Percentiles rank a stretch among this genome's conserved stretches.
Evolutionary conservation across 2,797 vertebrate species (phyloP).

Genomic region (Lacerta viridis): DNA sequence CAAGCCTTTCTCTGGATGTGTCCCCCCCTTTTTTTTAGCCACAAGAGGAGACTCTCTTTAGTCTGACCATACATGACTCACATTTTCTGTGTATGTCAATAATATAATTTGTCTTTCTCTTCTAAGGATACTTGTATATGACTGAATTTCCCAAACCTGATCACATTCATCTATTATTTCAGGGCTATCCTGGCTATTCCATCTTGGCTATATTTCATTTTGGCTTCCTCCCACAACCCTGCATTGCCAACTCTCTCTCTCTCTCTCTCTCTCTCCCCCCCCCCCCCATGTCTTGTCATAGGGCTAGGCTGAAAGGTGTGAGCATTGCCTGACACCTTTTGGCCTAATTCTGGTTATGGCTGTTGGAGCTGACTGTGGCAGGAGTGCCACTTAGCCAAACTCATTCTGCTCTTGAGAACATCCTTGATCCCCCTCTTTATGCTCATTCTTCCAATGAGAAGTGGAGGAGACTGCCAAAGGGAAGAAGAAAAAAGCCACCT

Average conservation of each 20-base stretch:
- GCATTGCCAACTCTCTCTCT: not conserved
- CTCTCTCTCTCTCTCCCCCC: too few relatives aligned
- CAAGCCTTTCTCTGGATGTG: conserved; percentile 39
- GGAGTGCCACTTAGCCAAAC: not conserved
- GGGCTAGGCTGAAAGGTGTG: conserved; percentile 15
- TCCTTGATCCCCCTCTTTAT: not conserved
- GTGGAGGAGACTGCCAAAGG: not conserved
- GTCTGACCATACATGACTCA: not conserved
- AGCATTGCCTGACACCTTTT: not conserved
- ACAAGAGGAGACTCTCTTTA: not conserved
- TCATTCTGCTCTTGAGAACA: not conserved
- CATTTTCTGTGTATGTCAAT: rapidly evolving
- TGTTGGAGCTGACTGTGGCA: conserved; percentile 3
- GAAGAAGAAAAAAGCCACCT: conserved; percentile 30
- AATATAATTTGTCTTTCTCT: not conserved
- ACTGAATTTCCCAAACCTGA: not conserved
- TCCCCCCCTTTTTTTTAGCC: conserved; percentile 6
- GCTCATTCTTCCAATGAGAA: conserved; percentile 56
- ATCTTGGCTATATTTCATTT: not conserved
- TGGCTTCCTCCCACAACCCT: not conserved
- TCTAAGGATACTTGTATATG: not conserved
- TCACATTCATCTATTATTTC: not conserved
- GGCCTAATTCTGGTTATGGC: not conserved
- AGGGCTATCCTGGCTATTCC: too few relatives aligned
- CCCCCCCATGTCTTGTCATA: not conserved